Base-by-base conservation (phyloP, 2,797 vertebrate genomes). In the Poeciliopsis paucimaculata region DNA sequence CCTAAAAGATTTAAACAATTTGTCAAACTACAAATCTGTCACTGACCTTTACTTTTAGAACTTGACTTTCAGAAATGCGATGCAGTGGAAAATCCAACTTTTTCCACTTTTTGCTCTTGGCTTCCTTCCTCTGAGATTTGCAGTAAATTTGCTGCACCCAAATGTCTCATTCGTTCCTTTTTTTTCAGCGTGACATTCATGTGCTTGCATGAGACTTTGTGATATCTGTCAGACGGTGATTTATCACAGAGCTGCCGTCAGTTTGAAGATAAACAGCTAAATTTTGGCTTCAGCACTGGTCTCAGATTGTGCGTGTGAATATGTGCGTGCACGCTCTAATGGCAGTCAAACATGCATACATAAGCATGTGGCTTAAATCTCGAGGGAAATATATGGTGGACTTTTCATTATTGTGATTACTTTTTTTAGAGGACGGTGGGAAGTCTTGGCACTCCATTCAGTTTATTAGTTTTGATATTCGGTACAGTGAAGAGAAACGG, bases 371-470 rank as follows among this genome's bases (percentile, higher is more conserved):
- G 47, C 80, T 82, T 70, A 80, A 49, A 55, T 80, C 89, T 87
- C 66, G 0, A 28, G 89, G 89, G 89, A 92, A 94, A 93, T 92
- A 83, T 87, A 84, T 71, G 76, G 71, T 57, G 81, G 80, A 89
- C 84, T 89, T 91, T 92, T 90, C 84, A 90, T 92, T 92, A 91
- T 82, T 82, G 78, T 83, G 74, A 89, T 91, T 77, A 81, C 70
- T 78, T 83, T 75, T 86, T 84, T 73, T 60, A 76, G 90, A 87
- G 78, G 76, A 84, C 31, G 60, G 55, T 72, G 43, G 71, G 62
- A 87, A 75, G 76, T 76, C 46, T 73, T 73, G 70, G 57, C 62
- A 26, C 73, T 66, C 47, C 45, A 47, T 70, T 84, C 66, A 74
- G 4, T 87, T 82, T 83, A 89, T 90, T 88, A 73, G 55, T 82